Evolutionary conservation across 2,797 vertebrate species (phyloP).

Genomic region (Remorina albescens): DNA sequence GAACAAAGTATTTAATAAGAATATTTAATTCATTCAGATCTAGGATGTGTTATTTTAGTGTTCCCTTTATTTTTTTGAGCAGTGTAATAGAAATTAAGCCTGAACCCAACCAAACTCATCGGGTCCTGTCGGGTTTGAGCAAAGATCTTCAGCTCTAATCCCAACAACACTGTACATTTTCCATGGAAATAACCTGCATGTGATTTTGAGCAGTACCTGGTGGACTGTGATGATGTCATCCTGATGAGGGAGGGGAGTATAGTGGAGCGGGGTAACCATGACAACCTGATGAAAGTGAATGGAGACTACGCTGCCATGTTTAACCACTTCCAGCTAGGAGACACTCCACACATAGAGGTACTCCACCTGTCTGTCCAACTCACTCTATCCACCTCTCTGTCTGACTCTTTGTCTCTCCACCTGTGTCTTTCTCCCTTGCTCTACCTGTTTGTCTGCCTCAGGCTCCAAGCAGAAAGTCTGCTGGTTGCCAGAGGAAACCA

Average conservation of each 20-base stretch:
- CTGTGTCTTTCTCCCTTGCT: neutral
- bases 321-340: constrained; percentile 92
- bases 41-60: no score
- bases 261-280: constrained; percentile 91
- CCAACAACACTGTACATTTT: no score
- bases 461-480: constrained; percentile 88
- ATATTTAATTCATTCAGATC: no score
- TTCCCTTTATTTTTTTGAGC: no score
- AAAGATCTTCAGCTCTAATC: no score
- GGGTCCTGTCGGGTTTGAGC: no score
- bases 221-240: constrained; percentile 93
- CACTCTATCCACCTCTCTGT: neutral
- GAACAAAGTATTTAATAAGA: no score
- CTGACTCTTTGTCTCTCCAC: neutral
- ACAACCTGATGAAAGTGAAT: constrained; percentile 91
- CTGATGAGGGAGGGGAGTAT: constrained; percentile 94
- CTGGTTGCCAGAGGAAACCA: constrained; percentile 89
- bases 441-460: constrained; percentile 52
- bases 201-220: constrained; percentile 86
- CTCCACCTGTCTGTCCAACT: constrained; percentile 3
- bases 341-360: constrained; percentile 91
- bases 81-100: no score
- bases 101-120: no score
- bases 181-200: constrained; percentile 6
- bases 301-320: constrained; percentile 94